These are phyloP conservation scores for Xenentodon cancila DNA, from an alignment of 2,797 vertebrate species.

Conservation along the genomic window DNA sequence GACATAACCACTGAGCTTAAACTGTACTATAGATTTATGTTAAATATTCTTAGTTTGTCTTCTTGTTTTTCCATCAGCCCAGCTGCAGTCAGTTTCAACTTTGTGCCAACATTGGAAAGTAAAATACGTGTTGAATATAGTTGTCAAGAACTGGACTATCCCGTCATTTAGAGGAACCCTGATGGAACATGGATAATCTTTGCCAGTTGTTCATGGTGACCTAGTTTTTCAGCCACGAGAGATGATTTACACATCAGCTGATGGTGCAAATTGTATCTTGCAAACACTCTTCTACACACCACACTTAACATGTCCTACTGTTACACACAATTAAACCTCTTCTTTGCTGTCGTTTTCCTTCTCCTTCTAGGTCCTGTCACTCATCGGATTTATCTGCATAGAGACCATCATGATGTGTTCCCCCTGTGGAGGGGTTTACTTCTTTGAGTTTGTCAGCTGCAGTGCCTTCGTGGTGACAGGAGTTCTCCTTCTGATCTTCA, in stretches of 20 bases:
- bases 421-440: conserved; percentile 95
- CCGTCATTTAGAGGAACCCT: not conserved
- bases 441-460: conserved; percentile 99
- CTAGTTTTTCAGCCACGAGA: conserved; percentile 16
- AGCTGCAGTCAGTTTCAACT: not conserved
- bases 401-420: conserved; percentile 97
- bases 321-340: not conserved
- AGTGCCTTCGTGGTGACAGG: conserved; percentile 94
- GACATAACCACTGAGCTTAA: not conserved
- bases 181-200: conserved; percentile 3
- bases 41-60: not conserved
- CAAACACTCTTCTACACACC: not conserved
- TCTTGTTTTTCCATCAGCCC: not conserved
- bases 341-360: conserved; percentile 3
- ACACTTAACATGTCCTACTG: conserved; percentile 4
- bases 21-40: no score
- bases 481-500: conserved; percentile 92
- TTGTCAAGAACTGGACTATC: no score
- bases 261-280: conserved; percentile 5
- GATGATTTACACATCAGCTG: conserved; percentile 17
- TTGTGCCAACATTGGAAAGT: not conserved
- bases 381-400: conserved; percentile 96
- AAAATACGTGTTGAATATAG: no score
- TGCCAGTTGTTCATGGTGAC: conserved; percentile 11
- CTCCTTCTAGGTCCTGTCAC: conserved; percentile 85